Percentiles rank a stretch among this genome's conserved stretches.
These are phyloP conservation scores for Tinea semifulvella DNA, from an alignment of 2,888 invertebrate species.

Conservation along the genomic window DNA sequence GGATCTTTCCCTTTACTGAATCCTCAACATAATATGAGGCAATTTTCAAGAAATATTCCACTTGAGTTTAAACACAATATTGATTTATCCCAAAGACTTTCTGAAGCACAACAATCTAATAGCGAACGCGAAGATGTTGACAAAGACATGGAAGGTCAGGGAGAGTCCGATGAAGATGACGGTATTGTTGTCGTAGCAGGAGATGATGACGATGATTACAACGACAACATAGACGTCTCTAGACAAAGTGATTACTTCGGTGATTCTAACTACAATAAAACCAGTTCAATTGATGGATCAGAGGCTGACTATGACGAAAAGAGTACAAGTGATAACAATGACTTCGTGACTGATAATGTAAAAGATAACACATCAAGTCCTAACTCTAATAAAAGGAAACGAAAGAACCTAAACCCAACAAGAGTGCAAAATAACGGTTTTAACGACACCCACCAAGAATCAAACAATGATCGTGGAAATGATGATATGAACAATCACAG, in stretches of 20 bases:
- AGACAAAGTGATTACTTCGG: constrained; percentile 41
- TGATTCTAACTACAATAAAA: constrained; percentile 42
- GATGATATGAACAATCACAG: constrained; percentile 28
- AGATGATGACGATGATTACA: constrained; percentile 77
- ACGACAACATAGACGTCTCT: constrained; percentile 57
- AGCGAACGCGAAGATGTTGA: constrained; percentile 42
- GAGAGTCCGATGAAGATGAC: constrained; percentile 75
- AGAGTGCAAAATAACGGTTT: constrained; percentile 69
- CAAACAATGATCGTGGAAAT: constrained; percentile 23
- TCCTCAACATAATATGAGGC: constrained; percentile 72
- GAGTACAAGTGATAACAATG: constrained; percentile 51
- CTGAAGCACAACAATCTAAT: constrained; percentile 44
- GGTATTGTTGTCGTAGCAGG: constrained; percentile 84
- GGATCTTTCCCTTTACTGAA: constrained; percentile 82
- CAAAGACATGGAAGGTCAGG: constrained; percentile 70
- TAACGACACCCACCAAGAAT: constrained; percentile 27
- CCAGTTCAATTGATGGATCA: constrained; percentile 50
- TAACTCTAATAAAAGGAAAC: constrained; percentile 79
- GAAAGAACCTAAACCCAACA: constrained; percentile 89
- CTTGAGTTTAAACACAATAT: constrained; percentile 61
- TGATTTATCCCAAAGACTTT: constrained; percentile 38
- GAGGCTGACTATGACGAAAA: constrained; percentile 56
- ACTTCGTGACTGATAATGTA: constrained; percentile 31
- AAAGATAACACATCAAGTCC: constrained; percentile 63
- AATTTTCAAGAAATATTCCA: constrained; percentile 55